Base-by-base conservation (phyloP, 2,888 invertebrate species). In the Diaprepes abbreviatus region DNA sequence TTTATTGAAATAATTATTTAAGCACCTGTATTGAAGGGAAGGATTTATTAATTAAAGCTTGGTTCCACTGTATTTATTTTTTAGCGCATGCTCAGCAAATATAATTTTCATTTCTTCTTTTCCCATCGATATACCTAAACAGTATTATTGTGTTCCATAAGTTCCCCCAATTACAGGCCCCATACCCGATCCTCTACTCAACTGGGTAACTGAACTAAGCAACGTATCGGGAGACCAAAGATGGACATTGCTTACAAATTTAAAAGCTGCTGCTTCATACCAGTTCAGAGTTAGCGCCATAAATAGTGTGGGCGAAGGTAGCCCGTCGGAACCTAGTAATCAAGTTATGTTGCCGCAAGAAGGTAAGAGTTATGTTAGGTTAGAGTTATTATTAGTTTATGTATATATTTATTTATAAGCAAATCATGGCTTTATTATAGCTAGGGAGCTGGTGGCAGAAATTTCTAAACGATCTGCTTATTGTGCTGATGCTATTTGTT, bases 251-350 rank as follows among this genome's bases (percentile, higher is more conserved):
- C 86, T 98, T 54, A 92, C 91, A 40, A 93, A 93, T 80, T 86
- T 98, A 52, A 95, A 96, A 84, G 98, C 98, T 0, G 97, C 98
- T 0, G 93, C 96, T 0, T 93, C 94, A 0, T 99, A 98, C 84
- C 96, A 97, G 83, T 99, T 99, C 85, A 88, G 98, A 72, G 94
- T 99, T n/a, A 94, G 94, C 73, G 97, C 98, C 10, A 93, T 97
- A 9, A 99, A 99, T 84, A 92, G 93, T 55, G 97, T 98, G 0
- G 98, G 98, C 0, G 96, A 97, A 82, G 98, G 98, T 2, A 91
- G 93, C 0, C 91, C 95, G 1, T 97, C 97, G 0, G 92, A 93
- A 68, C 93, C 97, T 0, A 96, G 95, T 74, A 95, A 95, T 79
- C 89, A 93, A 59, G 90, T 99, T 60, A 93, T 93, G 77, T 87